Evolutionary conservation across 2,888 invertebrate genomes (phyloP).

Genomic region (Stenodema calcarata): DNA sequence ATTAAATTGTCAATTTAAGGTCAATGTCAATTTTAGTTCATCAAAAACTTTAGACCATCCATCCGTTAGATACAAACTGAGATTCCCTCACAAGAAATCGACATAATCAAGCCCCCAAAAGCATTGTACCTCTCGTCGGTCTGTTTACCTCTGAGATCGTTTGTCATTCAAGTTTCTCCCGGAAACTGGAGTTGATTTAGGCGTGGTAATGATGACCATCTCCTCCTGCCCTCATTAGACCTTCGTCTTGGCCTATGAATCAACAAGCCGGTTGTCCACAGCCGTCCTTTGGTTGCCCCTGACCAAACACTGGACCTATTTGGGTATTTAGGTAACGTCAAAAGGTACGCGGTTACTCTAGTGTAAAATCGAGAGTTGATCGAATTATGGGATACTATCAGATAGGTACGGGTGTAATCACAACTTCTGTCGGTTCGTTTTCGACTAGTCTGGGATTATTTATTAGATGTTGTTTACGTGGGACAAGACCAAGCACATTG

Average conservation of each 20-base stretch:
- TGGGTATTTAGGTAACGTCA: background rate
- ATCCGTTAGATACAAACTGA: background rate
- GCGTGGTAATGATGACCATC: background rate
- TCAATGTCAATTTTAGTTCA: too few relatives aligned
- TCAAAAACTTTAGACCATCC: too few relatives aligned
- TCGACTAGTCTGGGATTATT: too few relatives aligned
- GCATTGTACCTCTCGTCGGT: background rate
- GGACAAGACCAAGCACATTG: too few relatives aligned
- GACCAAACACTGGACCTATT: background rate
- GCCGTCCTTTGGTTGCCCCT: background rate
- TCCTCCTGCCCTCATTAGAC: background rate
- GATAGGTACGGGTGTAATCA: background rate
- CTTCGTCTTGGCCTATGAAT: background rate
- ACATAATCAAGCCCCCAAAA: background rate
- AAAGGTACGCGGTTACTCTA: background rate
- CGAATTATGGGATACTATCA: background rate
- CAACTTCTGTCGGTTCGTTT: too few relatives aligned
- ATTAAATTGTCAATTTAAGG: too few relatives aligned
- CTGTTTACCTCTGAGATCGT: background rate
- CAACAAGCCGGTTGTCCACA: background rate
- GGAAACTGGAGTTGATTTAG: background rate
- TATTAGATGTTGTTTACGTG: too few relatives aligned
- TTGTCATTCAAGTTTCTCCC: background rate
- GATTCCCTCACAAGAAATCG: background rate
- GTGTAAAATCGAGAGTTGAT: background rate